Percentiles rank a stretch among this genome's conserved stretches.
Conservation (phyloP, 1,140 invertebrate species). For the Helicoverpa armigera region DNA sequence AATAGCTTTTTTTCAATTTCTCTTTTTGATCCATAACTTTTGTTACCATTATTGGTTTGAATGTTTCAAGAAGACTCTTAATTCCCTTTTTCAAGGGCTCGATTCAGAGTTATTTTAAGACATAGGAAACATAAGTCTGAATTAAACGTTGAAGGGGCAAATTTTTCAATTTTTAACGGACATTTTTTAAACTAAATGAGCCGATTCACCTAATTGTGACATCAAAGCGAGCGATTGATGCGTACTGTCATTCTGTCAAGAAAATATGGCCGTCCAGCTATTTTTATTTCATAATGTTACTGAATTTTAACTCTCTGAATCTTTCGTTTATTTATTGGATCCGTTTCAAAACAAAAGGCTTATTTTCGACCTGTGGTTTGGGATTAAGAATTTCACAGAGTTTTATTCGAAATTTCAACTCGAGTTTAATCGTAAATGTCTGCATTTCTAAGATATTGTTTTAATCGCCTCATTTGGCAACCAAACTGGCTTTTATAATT, state of each 20-base stretch:
- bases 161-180: slow-evolving; percentile 41
- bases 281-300: slow-evolving; percentile 31
- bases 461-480: slow-evolving; percentile 29
- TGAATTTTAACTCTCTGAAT: slow-evolving; percentile 17
- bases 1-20: background rate
- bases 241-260: slow-evolving; percentile 9
- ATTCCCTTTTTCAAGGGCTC: background rate
- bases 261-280: slow-evolving; percentile 5
- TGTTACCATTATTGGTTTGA: no score
- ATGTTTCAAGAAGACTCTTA: no score
- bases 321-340: background rate
- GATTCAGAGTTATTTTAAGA: background rate
- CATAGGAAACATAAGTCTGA: background rate
- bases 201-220: slow-evolving; percentile 24
- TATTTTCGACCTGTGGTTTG: slow-evolving; percentile 2
- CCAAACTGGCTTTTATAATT: background rate
- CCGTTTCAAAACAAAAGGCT: slow-evolving; percentile 28
- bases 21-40: no score
- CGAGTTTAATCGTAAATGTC: background rate
- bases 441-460: background rate
- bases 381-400: background rate
- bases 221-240: slow-evolving; percentile 46
- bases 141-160: background rate
- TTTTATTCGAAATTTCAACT: slow-evolving; percentile 2
- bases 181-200: slow-evolving; percentile 39